Base-by-base conservation (phyloP, 1,140 invertebrate species). In the Heliconius nattereri region DNA sequence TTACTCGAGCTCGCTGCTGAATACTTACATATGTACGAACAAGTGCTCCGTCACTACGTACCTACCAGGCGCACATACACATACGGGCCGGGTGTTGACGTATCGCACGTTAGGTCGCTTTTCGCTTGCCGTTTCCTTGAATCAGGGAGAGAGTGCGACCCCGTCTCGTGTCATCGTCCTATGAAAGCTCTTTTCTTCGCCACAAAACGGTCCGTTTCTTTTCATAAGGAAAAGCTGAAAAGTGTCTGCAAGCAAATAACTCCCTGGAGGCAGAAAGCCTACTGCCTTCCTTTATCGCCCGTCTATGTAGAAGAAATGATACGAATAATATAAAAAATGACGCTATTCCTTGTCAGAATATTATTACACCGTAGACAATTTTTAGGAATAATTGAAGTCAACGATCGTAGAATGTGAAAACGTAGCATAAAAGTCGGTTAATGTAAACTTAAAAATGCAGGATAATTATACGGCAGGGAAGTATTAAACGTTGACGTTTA, bases 151-250 rank as follows among this genome's bases (percentile, higher is more conserved):
- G 90, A 92, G 89, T 91, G 89, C 89, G 92, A 93, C 92, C 91
- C 89, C 92, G 91, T 90, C 91, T 89, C 92, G 90, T 94, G 93
- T 94, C 93, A 93, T 93, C 92, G 92, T 93, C 93, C 93, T 90
- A 90, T 94, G 92, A 94, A 94, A 94, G 93, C 90, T 87, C 89
- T 90, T 94, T 94, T 93, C 91, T 94, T 92, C 86, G 86, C 90
- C 92, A 92, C 91, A 93, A 94, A 94, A 93, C 92, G 91, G 90
- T 89, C 91, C 89, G 89, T 92, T 94, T 92, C 92, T 93, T 94
- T 94, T 94, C 92, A 94, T 92, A 92, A 91, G 90, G 88, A 92
- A 92, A 92, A 92, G 88, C 91, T 94, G 90, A 93, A 94, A 94
- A 93, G 92, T 93, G 92, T 92, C 92, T 92, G 85, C 91, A 91